Evolutionary conservation across 2,113 vertebrate genomes (phyloP).

Genomic region (Istiophorus platypterus): DNA sequence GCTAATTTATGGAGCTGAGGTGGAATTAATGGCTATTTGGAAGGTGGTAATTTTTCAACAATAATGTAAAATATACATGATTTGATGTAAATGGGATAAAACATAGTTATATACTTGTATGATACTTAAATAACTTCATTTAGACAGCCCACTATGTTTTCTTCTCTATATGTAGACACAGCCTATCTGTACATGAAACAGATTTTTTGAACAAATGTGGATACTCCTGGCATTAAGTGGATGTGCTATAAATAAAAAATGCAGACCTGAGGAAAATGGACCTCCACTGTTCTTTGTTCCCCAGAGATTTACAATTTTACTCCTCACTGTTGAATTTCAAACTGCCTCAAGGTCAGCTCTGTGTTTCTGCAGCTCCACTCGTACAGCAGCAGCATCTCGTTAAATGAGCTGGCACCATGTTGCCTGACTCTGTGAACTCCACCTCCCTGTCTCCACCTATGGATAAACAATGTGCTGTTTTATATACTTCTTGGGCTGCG

Average conservation of each 20-base stretch:
- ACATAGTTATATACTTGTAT: too few relatives aligned
- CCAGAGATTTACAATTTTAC: slow-evolving; percentile 24
- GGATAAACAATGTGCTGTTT: slow-evolving; percentile 71
- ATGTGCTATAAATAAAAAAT: slow-evolving; percentile 38
- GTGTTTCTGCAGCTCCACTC: slow-evolving; percentile 23
- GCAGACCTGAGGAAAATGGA: slow-evolving; percentile 29
- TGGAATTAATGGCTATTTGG: too few relatives aligned
- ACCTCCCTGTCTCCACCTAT: slow-evolving; percentile 66
- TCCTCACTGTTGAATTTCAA: slow-evolving; percentile 44
- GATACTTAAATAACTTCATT: too few relatives aligned
- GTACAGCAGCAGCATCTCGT: slow-evolving; percentile 29
- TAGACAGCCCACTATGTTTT: neutral
- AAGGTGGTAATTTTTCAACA: too few relatives aligned
- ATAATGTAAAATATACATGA: neutral
- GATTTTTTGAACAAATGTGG: neutral
- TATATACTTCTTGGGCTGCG: slow-evolving; percentile 64
- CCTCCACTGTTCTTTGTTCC: slow-evolving; percentile 15
- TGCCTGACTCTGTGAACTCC: slow-evolving; percentile 58
- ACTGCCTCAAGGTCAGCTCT: slow-evolving; percentile 57
- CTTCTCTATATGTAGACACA: neutral
- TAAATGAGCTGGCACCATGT: slow-evolving; percentile 59
- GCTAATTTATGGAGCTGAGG: too few relatives aligned
- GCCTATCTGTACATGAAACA: neutral
- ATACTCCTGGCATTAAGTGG: neutral
- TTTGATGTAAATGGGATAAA: neutral